phyloP scores from a whole-genome alignment of 2,113 vertebrate species.

The Camarhynchus parvulus region DNA sequence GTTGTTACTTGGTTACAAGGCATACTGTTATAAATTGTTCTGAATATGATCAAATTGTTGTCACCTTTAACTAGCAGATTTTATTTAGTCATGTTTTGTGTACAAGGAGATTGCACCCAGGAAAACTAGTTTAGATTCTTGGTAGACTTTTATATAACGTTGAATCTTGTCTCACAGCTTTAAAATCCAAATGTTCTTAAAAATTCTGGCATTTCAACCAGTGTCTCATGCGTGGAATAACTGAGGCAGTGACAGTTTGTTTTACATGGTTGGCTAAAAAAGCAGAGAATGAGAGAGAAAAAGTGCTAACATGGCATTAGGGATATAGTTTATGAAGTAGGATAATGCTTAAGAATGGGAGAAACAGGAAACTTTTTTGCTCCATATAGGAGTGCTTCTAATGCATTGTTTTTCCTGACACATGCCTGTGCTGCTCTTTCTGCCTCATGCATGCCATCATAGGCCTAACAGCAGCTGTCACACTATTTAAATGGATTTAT shows the following conservation, averaged over 20 bases:
- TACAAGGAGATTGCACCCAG: not conserved
- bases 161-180: not conserved
- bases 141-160: not conserved
- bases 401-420: not conserved
- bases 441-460: not conserved
- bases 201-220: not conserved
- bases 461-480: not conserved
- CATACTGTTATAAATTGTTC: not conserved
- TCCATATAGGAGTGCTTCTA: not conserved
- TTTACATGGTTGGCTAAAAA: not conserved
- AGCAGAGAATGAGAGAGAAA: not conserved
- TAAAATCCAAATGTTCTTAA: not conserved
- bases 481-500: not conserved
- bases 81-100: not conserved
- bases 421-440: not conserved
- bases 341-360: not conserved
- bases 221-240: not conserved
- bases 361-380: not conserved
- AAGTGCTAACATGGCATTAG: not conserved
- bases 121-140: not conserved
- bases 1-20: not conserved
- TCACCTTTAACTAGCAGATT: not conserved
- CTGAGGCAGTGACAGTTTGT: not conserved
- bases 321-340: not conserved
- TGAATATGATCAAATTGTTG: not conserved